Evolutionary conservation across 1,140 invertebrate species (phyloP).

Genomic region (Drosophila bifasciata): DNA sequence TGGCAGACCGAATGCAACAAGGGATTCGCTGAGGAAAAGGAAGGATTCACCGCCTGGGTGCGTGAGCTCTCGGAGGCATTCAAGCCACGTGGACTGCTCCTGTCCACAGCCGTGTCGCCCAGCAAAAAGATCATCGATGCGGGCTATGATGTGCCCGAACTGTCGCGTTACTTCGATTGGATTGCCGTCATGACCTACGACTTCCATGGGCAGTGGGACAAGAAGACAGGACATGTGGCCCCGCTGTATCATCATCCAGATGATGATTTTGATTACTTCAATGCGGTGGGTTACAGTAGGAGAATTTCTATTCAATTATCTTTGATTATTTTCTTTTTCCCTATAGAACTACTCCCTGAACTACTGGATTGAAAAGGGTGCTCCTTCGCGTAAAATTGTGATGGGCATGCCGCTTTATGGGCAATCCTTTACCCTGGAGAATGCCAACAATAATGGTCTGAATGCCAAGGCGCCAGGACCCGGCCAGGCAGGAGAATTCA

Average conservation of each 20-base stretch:
- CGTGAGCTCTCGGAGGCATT: slow-evolving; percentile 90
- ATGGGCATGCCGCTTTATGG: slow-evolving; percentile 97
- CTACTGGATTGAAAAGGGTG: slow-evolving; percentile 94
- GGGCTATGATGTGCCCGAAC: slow-evolving; percentile 91
- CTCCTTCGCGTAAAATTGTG: slow-evolving; percentile 90
- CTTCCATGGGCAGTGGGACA: slow-evolving; percentile 96
- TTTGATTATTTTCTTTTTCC: slow-evolving; percentile 24
- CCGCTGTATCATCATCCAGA: slow-evolving; percentile 92
- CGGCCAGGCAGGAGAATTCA: slow-evolving; percentile 92
- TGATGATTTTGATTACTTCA: slow-evolving; percentile 89
- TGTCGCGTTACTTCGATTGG: slow-evolving; percentile 93
- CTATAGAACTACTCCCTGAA: slow-evolving; percentile 92
- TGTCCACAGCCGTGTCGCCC: slow-evolving; percentile 94
- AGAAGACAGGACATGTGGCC: slow-evolving; percentile 94
- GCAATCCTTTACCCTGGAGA: slow-evolving; percentile 90
- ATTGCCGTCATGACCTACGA: slow-evolving; percentile 95
- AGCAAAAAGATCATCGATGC: slow-evolving; percentile 94
- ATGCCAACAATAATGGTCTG: slow-evolving; percentile 87
- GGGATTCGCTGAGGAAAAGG: slow-evolving; percentile 92
- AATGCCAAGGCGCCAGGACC: slow-evolving; percentile 90
- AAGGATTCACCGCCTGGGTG: slow-evolving; percentile 89
- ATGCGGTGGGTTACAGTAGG: slow-evolving; percentile 85
- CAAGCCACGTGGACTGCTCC: slow-evolving; percentile 88
- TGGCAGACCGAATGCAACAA: slow-evolving; percentile 91
- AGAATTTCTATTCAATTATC: background rate